Conservation (phyloP, 2,888 invertebrate genomes). For the Volucella bombylans region DNA sequence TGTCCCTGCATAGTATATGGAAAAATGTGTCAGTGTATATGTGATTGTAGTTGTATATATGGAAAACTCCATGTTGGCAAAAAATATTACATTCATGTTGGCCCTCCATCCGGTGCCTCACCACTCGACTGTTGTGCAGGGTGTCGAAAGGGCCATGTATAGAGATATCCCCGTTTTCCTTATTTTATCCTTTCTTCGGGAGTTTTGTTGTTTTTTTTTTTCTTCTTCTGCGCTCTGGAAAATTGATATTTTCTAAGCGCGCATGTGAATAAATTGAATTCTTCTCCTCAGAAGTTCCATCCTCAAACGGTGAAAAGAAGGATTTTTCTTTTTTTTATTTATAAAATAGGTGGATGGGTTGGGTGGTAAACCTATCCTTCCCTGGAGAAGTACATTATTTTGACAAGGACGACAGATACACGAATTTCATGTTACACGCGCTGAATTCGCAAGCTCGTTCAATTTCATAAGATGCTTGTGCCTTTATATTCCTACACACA, state of each 20-base stretch:
- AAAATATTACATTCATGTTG: constrained; percentile 68
- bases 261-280: constrained; percentile 70
- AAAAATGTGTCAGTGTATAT: neutral
- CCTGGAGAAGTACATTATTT: constrained; percentile 49
- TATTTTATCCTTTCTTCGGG: constrained; percentile 19
- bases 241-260: constrained; percentile 69
- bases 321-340: constrained; percentile 34
- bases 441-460: constrained; percentile 52
- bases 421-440: constrained; percentile 64
- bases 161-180: constrained; percentile 27
- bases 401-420: constrained; percentile 68
- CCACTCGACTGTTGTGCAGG: constrained; percentile 21
- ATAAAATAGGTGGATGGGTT: neutral
- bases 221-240: constrained; percentile 40
- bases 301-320: constrained; percentile 38
- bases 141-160: constrained; percentile 55
- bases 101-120: constrained; percentile 1
- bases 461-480: constrained; percentile 11
- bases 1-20: constrained; percentile 11
- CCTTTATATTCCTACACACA: neutral
- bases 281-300: constrained; percentile 38
- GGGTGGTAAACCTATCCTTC: neutral
- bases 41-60: constrained; percentile 17
- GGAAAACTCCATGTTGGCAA: constrained; percentile 58
- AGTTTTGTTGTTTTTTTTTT: constrained; percentile 17